Evolutionary conservation across 2,888 invertebrate genomes (phyloP), one percentile per base, ranked within the genome.

Genomic region (Agrochola lota): DNA sequence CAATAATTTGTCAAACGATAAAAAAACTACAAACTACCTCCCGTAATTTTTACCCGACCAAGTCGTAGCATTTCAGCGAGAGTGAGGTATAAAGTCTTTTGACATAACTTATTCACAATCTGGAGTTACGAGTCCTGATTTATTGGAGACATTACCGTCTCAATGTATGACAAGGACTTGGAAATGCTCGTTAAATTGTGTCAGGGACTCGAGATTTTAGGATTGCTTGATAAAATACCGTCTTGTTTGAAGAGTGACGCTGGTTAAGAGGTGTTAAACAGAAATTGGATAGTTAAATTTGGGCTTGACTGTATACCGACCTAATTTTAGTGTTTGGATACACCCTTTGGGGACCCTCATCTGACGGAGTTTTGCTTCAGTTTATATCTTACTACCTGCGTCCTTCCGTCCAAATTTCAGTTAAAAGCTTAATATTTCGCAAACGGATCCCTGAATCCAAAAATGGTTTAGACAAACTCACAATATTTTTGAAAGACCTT

Each of bases 101-200:
- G 15, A 63, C 55, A 78, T 88, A 78, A 80, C 77, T 85, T 86
- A 80, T 87, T 84, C 82, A 79, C 69, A 81, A 84, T 81, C 75
- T 60, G 23, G 26, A 77, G 76, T 80, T 76, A 74, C 75, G 71
- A 77, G 57, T 15, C 49, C 73, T 77, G 80, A 89, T 87, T 87
- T 89, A 89, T 89, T 79, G 60, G 68, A 62, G 7, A 49, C 72
- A 80, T 79, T 57, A 84, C 73, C 43, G 62, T 67, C 57, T 78
- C 71, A 46, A 63, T 64, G 26, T 77, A 78, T 74, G 74, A 85
- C 78, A 84, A 84, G 74, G 63, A 35, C 57, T 64, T 52, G 17
- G 46, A 49, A 68, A 74, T 63, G 49, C 66, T 77, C 75, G 64
- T 84, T 77, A 87, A 86, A 74, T 81, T 74, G 30, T 63, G 67